Conservation (phyloP, 2,797 vertebrate species). For the Garrulus glandarius region DNA sequence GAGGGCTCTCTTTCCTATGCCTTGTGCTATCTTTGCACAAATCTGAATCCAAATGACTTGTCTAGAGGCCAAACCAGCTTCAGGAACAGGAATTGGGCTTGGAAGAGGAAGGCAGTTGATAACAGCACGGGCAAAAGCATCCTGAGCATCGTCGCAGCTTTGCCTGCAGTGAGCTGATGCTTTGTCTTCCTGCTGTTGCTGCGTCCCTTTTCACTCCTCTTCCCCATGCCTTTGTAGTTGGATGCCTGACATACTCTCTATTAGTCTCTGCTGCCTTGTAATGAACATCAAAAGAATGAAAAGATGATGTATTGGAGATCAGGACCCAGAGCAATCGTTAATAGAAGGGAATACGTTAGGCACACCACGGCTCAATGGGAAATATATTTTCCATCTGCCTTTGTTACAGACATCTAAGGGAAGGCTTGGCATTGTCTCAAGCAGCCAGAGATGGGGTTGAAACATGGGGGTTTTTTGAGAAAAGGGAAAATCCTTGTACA, state of each 20-base stretch:
- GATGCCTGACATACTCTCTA: background rate
- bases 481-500: background rate
- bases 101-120: background rate
- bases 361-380: background rate
- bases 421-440: background rate
- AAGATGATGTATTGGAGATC: slow-evolving; percentile 12
- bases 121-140: background rate
- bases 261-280: background rate
- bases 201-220: background rate
- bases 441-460: background rate
- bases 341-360: slow-evolving; percentile 13
- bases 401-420: slow-evolving; percentile 21
- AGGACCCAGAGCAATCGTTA: background rate
- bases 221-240: background rate
- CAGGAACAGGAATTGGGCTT: background rate
- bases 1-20: background rate
- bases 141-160: background rate
- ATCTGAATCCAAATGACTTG: background rate
- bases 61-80: background rate
- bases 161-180: background rate
- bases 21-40: background rate
- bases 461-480: background rate
- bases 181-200: background rate
- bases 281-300: slow-evolving; percentile 41
- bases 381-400: background rate